Evolutionary conservation across 2,888 invertebrate species (phyloP).

Genomic region (Heliconius charithonia): DNA sequence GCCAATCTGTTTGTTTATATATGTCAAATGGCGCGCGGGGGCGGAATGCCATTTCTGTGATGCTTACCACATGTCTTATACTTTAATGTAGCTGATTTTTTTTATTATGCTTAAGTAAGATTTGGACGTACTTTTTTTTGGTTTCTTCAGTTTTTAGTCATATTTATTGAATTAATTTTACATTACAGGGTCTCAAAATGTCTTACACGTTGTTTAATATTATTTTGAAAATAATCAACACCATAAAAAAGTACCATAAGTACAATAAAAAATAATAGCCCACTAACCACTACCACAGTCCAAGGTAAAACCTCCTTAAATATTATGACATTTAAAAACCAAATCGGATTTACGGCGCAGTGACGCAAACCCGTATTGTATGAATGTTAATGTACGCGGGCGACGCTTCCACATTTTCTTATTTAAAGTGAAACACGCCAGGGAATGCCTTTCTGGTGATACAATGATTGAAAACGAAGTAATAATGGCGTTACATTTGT

Average conservation of each 20-base stretch:
- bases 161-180: too few species aligned
- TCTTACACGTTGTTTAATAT: too few species aligned
- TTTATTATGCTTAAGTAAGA: neutral
- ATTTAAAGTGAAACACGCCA: conserved; percentile 31
- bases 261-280: conserved; percentile 2
- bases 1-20: conserved; percentile 43
- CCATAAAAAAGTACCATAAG: too few species aligned
- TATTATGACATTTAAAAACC: conserved; percentile 36
- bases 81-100: neutral
- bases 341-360: conserved; percentile 31
- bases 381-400: conserved; percentile 37
- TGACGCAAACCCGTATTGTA: conserved; percentile 39
- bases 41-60: conserved; percentile 5
- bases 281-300: neutral
- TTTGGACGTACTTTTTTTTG: neutral
- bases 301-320: conserved; percentile 10
- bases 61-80: neutral
- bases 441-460: conserved; percentile 32
- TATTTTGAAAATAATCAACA: too few species aligned
- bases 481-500: conserved; percentile 46
- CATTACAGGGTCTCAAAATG: too few species aligned
- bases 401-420: conserved; percentile 36
- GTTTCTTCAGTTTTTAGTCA: too few species aligned
- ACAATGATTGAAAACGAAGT: conserved; percentile 44
- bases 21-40: conserved; percentile 28